Evolutionary conservation across 1,140 invertebrate species (phyloP).

Genomic region (Cotesia vestalis): DNA sequence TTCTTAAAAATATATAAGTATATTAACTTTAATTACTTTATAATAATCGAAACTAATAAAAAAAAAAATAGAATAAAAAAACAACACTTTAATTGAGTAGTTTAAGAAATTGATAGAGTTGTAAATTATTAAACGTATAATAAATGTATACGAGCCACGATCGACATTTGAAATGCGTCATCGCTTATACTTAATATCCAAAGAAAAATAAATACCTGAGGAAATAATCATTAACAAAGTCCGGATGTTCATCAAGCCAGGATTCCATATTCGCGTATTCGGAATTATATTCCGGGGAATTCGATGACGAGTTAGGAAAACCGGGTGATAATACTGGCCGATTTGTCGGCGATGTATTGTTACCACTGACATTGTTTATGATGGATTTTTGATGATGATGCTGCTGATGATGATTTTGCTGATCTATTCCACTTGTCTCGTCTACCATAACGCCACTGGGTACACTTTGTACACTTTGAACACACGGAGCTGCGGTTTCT

Average conservation of each 20-base stretch:
- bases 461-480: slow-evolving; percentile 64
- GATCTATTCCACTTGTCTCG: slow-evolving; percentile 48
- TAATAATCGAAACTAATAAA: too few relatives aligned
- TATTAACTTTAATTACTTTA: too few relatives aligned
- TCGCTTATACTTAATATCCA: neutral
- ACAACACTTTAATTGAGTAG: too few relatives aligned
- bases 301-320: slow-evolving; percentile 54
- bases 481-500: slow-evolving; percentile 69
- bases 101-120: too few relatives aligned
- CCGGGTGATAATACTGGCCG: slow-evolving; percentile 28
- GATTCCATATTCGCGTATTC: slow-evolving; percentile 87
- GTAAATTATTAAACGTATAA: neutral
- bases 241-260: slow-evolving; percentile 96
- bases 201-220: slow-evolving; percentile 72
- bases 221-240: slow-evolving; percentile 95
- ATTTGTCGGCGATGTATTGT: slow-evolving; percentile 19
- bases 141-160: neutral
- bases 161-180: neutral
- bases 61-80: too few relatives aligned
- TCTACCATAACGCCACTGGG: slow-evolving; percentile 65
- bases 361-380: slow-evolving; percentile 27
- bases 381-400: slow-evolving; percentile 43
- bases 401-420: slow-evolving; percentile 56
- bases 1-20: too few relatives aligned
- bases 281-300: slow-evolving; percentile 75